Evolutionary conservation across 2,797 vertebrate species (phyloP).

Genomic region (Atherinosoma microstoma): DNA sequence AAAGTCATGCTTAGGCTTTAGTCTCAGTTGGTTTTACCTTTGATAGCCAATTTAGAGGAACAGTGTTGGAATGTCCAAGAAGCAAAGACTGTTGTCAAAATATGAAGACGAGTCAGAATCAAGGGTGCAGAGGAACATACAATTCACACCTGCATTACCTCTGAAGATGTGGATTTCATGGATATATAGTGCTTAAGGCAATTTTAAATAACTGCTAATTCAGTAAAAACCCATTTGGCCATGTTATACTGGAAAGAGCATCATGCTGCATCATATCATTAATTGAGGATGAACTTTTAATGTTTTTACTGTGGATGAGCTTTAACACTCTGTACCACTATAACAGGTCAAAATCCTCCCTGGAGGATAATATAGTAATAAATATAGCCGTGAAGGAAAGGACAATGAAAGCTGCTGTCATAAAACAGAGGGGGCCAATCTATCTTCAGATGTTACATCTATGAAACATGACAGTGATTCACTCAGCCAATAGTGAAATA

Average conservation of each 20-base stretch:
- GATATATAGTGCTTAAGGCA: background rate
- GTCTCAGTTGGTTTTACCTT: background rate
- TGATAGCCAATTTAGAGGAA: constrained; percentile 4
- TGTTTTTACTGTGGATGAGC: constrained; percentile 12
- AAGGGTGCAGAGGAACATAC: background rate
- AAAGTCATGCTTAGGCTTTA: background rate
- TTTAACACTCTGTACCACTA: constrained; percentile 4
- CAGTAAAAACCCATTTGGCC: background rate
- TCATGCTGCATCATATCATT: background rate
- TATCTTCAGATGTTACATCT: background rate
- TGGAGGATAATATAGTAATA: constrained; percentile 7
- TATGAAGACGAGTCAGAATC: background rate
- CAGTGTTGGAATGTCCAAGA: constrained; percentile 22
- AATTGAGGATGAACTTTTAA: constrained; percentile 11
- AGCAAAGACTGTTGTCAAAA: background rate
- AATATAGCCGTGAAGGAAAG: background rate
- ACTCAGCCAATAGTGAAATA: background rate
- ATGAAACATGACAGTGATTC: background rate
- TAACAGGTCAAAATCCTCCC: background rate
- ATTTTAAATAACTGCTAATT: background rate
- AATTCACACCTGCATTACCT: constrained; percentile 3
- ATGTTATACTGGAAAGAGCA: background rate
- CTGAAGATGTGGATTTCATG: constrained; percentile 1
- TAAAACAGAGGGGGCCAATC: no score
- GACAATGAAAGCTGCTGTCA: background rate